phyloP scores from a whole-genome alignment of 2,888 invertebrate species.

The Drosophila buzzatii region DNA sequence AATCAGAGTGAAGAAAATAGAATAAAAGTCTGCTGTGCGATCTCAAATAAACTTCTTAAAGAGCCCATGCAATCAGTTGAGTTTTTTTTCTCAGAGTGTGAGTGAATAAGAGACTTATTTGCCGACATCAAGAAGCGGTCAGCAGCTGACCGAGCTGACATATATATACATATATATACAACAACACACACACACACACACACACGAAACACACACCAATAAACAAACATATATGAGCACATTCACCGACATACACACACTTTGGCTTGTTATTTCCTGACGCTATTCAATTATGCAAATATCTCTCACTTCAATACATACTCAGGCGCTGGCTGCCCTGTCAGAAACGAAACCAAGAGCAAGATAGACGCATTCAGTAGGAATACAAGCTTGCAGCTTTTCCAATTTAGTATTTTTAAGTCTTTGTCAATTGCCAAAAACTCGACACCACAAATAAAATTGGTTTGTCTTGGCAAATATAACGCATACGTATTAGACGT shows the following conservation, averaged over 20 bases:
- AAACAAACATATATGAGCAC: not conserved
- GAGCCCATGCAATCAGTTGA: too few relatives aligned
- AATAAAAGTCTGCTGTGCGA: too few relatives aligned
- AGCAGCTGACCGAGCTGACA: too few relatives aligned
- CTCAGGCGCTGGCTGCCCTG: not conserved
- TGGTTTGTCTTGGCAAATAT: constrained; percentile 6
- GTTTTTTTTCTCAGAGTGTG: too few relatives aligned
- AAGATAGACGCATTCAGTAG: not conserved
- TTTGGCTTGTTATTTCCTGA: not conserved
- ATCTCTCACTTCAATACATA: not conserved
- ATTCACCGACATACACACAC: not conserved
- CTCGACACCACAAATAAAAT: not conserved
- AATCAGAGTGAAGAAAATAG: too few relatives aligned
- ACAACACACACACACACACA: not conserved
- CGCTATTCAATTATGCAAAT: not conserved
- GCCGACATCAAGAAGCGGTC: too few relatives aligned
- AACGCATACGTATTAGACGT: constrained; percentile 31
- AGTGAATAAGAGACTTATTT: too few relatives aligned
- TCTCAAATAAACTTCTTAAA: too few relatives aligned
- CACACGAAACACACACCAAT: not conserved
- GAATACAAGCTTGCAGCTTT: not conserved
- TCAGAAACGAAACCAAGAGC: not conserved
- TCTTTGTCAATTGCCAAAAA: constrained; percentile 1
- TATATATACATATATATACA: not conserved
- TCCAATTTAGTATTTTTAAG: not conserved